phyloP scores from a whole-genome alignment of 2,797 vertebrate species.

The Petrocephalus sullivani region DNA sequence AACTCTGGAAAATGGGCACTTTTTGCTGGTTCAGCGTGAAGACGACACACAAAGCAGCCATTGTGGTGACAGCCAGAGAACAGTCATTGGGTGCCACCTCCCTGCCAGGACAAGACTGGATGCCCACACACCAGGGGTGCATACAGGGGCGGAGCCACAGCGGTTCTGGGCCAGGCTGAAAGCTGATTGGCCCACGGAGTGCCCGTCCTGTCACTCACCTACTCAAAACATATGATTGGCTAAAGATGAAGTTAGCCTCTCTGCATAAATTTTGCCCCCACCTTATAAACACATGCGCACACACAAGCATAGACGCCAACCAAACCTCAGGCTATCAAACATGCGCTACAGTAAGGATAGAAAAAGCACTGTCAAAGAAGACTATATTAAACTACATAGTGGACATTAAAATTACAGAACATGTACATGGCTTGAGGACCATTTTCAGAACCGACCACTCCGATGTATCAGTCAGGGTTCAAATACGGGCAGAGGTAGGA shows the following conservation, averaged over 20 bases:
- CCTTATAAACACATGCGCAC: constrained; percentile 24
- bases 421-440: neutral
- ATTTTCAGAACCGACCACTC: neutral
- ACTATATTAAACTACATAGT: neutral
- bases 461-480: neutral
- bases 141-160: neutral
- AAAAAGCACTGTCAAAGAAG: neutral
- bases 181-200: neutral
- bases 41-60: constrained; percentile 42
- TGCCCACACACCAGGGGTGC: constrained; percentile 16
- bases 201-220: neutral
- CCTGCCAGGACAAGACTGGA: constrained; percentile 30
- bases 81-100: constrained; percentile 23
- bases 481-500: neutral
- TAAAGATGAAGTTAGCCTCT: neutral
- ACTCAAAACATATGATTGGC: neutral
- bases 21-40: neutral
- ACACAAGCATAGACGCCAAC: neutral
- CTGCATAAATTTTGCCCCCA: neutral
- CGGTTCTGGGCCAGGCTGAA: neutral
- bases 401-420: neutral
- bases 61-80: constrained; percentile 18
- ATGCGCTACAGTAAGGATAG: neutral
- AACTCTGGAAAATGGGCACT: constrained; percentile 28
- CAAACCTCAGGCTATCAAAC: neutral